Evolutionary conservation across 2,113 vertebrate genomes (phyloP).

Genomic region (Xiphorhynchus elegans): DNA sequence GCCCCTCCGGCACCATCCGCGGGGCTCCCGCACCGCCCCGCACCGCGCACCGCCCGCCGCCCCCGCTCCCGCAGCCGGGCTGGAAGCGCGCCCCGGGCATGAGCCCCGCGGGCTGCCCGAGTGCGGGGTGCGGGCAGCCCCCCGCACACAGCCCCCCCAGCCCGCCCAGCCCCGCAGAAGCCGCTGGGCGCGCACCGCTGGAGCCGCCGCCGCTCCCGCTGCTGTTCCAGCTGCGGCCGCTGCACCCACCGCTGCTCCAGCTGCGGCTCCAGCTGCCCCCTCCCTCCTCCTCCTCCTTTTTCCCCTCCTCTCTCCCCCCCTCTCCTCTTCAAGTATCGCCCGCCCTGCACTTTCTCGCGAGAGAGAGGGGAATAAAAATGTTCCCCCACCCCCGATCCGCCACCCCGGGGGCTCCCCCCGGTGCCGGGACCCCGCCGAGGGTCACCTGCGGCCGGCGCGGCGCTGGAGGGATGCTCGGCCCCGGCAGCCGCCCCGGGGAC

Average conservation of each 20-base stretch:
- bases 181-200: slow-evolving; percentile 49
- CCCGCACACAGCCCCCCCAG: no score
- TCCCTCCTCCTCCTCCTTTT: slow-evolving; percentile 40
- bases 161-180: no score
- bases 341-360: slow-evolving; percentile 75
- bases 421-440: fast-evolving
- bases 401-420: neutral
- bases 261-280: slow-evolving; percentile 43
- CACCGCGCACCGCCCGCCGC: no score
- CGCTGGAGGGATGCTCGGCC: neutral
- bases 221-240: slow-evolving; percentile 34
- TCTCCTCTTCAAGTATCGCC: slow-evolving; percentile 75
- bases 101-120: no score
- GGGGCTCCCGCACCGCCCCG: no score
- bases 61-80: no score
- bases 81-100: no score
- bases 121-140: no score
- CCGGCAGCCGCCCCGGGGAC: neutral
- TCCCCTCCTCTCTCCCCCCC: slow-evolving; percentile 56
- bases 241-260: slow-evolving; percentile 42
- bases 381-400: slow-evolving; percentile 24
- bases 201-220: neutral
- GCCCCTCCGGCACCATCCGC: no score
- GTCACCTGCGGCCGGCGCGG: slow-evolving; percentile 51
- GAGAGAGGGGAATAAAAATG: slow-evolving; percentile 68